These are phyloP conservation scores for Brotula barbata DNA, from an alignment of 2,797 vertebrate species.

Conservation along the genomic window DNA sequence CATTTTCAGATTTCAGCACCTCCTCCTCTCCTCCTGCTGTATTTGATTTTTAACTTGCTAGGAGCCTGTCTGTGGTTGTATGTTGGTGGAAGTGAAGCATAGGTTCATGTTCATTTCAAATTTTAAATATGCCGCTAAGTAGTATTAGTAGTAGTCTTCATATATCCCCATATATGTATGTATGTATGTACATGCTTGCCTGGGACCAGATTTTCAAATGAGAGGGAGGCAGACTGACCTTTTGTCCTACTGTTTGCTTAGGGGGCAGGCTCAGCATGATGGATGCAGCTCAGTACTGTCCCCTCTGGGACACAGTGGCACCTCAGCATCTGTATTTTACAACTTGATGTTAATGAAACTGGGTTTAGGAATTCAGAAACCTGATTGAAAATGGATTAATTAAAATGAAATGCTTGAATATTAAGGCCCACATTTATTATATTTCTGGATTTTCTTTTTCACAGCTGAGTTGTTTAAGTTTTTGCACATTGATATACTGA, in stretches of 20 bases:
- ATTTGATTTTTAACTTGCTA: constrained; percentile 39
- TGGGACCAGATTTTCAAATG: constrained; percentile 45
- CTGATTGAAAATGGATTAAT: too few species aligned
- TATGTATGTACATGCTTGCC: background rate
- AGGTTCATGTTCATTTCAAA: too few species aligned
- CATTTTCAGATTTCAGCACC: background rate
- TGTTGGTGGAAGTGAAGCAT: background rate
- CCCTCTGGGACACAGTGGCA: constrained; percentile 32
- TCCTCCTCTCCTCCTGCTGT: constrained; percentile 1
- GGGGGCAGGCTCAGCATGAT: constrained; percentile 64
- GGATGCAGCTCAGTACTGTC: constrained; percentile 46
- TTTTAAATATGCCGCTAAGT: too few species aligned
- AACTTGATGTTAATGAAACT: constrained; percentile 22
- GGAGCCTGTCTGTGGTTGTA: background rate
- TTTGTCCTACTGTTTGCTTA: constrained; percentile 73
- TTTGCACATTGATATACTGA: too few species aligned
- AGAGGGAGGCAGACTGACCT: constrained; percentile 57
- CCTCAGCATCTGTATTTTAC: constrained; percentile 24
- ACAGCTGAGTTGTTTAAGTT: too few species aligned
- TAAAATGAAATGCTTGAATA: too few species aligned
- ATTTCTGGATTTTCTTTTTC: too few species aligned
- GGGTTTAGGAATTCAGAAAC: background rate
- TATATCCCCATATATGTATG: background rate
- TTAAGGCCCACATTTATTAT: too few species aligned
- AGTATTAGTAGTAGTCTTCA: too few species aligned